These are phyloP conservation scores for Aphis gossypii DNA, from an alignment of 1,140 invertebrate genomes.

Conservation along the genomic window DNA sequence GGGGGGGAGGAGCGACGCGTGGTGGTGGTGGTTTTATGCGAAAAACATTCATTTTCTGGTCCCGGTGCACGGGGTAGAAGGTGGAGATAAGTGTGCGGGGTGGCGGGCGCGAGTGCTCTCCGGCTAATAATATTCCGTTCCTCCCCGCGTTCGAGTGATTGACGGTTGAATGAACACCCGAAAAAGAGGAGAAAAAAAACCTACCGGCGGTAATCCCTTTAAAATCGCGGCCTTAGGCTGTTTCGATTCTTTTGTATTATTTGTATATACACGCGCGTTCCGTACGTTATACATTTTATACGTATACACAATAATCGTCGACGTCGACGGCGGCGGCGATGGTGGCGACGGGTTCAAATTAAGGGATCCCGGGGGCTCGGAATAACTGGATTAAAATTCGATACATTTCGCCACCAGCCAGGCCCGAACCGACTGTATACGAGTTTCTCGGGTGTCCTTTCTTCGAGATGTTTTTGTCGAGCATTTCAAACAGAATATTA, in stretches of 20 bases:
- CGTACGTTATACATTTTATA: background rate
- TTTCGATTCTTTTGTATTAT: slow-evolving; percentile 11
- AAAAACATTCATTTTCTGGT: slow-evolving; percentile 54
- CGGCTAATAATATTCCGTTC: slow-evolving; percentile 38
- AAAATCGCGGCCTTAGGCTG: slow-evolving; percentile 51
- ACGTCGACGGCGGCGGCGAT: background rate
- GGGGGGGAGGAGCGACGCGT: too few species aligned
- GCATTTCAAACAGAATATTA: slow-evolving; percentile 43
- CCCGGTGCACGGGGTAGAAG: background rate
- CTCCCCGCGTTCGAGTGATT: slow-evolving; percentile 20
- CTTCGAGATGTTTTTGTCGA: slow-evolving; percentile 48
- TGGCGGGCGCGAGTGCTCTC: slow-evolving; percentile 48
- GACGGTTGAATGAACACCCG: slow-evolving; percentile 52
- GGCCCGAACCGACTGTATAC: background rate
- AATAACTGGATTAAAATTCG: slow-evolving; percentile 57
- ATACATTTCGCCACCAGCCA: slow-evolving; percentile 41
- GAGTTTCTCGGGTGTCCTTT: slow-evolving; percentile 51
- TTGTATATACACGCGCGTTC: background rate
- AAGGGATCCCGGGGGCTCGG: slow-evolving; percentile 32
- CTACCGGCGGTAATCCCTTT: slow-evolving; percentile 54
- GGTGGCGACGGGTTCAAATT: slow-evolving; percentile 38
- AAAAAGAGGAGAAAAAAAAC: slow-evolving; percentile 22
- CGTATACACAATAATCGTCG: background rate
- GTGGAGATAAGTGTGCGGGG: background rate
- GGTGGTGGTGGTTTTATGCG: slow-evolving; percentile 33